Conservation (phyloP, 1,140 invertebrate genomes). For the Callitettix versicolor region DNA sequence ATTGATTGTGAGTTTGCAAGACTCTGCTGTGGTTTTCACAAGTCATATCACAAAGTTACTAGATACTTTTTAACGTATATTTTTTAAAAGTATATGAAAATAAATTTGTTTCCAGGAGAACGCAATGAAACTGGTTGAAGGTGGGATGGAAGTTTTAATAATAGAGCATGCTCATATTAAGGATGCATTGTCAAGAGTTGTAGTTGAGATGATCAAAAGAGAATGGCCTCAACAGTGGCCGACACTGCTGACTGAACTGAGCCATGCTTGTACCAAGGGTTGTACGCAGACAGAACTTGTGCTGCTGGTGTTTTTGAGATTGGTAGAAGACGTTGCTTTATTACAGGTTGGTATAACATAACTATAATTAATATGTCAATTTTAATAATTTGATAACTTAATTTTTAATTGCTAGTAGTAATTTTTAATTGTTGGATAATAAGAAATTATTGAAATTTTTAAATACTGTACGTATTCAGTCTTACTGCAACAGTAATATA, state of each 20-base stretch:
- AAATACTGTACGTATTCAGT: too few species aligned
- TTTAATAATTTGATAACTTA: too few species aligned
- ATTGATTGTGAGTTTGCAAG: too few species aligned
- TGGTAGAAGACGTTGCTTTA: slow-evolving; percentile 83
- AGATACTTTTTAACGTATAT: too few species aligned
- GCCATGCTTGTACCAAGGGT: slow-evolving; percentile 55
- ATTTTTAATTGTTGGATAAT: too few species aligned
- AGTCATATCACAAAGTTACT: too few species aligned
- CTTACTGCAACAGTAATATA: too few species aligned
- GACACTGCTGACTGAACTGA: slow-evolving; percentile 65
- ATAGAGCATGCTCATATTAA: slow-evolving; percentile 55
- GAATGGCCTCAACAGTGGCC: slow-evolving; percentile 96
- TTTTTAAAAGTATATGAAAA: too few species aligned
- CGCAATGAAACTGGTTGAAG: slow-evolving; percentile 68
- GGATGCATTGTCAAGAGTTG: slow-evolving; percentile 73
- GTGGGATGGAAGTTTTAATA: slow-evolving; percentile 44
- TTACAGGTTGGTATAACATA: slow-evolving; percentile 48
- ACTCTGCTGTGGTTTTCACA: too few species aligned
- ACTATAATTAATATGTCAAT: too few species aligned
- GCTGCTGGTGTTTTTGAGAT: slow-evolving; percentile 67
- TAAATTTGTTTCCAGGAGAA: slow-evolving; percentile 53
- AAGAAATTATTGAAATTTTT: too few species aligned
- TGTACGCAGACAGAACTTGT: slow-evolving; percentile 80
- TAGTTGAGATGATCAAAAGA: slow-evolving; percentile 89
- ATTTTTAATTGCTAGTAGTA: too few species aligned